Base-by-base conservation (phyloP, 2,888 invertebrate species). In the Drosophila subsilvestris region DNA sequence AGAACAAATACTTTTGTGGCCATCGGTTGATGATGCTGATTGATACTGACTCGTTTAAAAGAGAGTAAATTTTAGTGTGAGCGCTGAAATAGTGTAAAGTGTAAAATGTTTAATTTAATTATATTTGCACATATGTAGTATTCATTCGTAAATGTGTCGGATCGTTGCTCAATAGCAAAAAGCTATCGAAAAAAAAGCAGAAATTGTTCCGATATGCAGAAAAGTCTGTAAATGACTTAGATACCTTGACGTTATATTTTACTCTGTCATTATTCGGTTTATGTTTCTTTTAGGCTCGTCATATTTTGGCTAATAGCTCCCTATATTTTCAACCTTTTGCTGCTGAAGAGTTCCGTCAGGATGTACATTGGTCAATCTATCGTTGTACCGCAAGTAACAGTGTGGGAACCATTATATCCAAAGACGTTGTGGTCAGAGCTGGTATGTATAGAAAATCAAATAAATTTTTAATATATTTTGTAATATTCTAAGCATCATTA, bases 311-410 rank as follows among this genome's bases (percentile, higher is more conserved):
- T 43, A 93, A 94, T 89, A 93, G 93, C 48, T 93, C 93, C 29
- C 90, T 94, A 58, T 92, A 93, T 82, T 93, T 94, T 82, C 93
- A 93, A 18, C 92, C 93, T 50, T 93, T 94, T 86, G 92, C 93
- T 68, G 93, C 93, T 14, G 93, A 93, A 75, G 92, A 93, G 65
- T 94, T 93, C 86, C 92, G 93, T 44, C 93, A 93, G 88, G 93
- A 93, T 86, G 93, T 94, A 42, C 93, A 93, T 80, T 93, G 93
- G 92, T 92, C 93, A 44, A 91, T 93, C 42, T 94, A 94, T 90
- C 92, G 92, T 73, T 94, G 94, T 82, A 88, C 92, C 60, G 93
- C 93, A 68, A 90, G 91, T 69, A 93, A 93, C 90, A 90, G 92
- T 27, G 93, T 93, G 47, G 93, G 93, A 49, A 91, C 92, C 49